Evolutionary conservation across 2,113 vertebrate genomes (phyloP).

Genomic region (Coptodon bakossiorum): DNA sequence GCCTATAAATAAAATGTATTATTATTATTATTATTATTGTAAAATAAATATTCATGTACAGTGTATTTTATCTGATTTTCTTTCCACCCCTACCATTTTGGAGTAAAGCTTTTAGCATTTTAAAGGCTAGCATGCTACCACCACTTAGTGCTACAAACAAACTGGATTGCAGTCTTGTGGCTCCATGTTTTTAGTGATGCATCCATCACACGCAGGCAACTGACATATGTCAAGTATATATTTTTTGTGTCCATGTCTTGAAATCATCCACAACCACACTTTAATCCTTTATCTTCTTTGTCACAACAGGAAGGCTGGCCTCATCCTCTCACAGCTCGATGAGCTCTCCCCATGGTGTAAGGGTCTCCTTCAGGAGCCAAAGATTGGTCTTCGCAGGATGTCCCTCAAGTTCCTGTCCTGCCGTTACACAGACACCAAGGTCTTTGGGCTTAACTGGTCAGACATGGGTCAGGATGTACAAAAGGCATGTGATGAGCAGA

Average conservation of each 20-base stretch:
- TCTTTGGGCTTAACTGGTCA: conserved; percentile 87
- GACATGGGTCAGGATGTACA: conserved; percentile 87
- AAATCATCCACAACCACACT: background rate
- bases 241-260: background rate
- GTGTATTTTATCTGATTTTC: background rate
- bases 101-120: background rate
- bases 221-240: background rate
- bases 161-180: background rate
- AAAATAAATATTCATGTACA: background rate
- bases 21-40: background rate
- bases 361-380: conserved; percentile 89
- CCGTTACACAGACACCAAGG: conserved; percentile 94
- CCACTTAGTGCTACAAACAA: background rate
- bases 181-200: background rate
- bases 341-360: conserved; percentile 91
- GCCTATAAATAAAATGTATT: background rate
- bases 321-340: conserved; percentile 91
- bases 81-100: background rate
- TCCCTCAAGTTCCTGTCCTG: conserved; percentile 90
- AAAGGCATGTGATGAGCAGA: conserved; percentile 94
- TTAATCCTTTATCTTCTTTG: background rate
- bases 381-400: conserved; percentile 84
- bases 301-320: conserved; percentile 84
- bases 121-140: background rate
- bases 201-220: background rate